phyloP scores from a whole-genome alignment of 2,797 vertebrate genomes.

The Microchirus variegatus region DNA sequence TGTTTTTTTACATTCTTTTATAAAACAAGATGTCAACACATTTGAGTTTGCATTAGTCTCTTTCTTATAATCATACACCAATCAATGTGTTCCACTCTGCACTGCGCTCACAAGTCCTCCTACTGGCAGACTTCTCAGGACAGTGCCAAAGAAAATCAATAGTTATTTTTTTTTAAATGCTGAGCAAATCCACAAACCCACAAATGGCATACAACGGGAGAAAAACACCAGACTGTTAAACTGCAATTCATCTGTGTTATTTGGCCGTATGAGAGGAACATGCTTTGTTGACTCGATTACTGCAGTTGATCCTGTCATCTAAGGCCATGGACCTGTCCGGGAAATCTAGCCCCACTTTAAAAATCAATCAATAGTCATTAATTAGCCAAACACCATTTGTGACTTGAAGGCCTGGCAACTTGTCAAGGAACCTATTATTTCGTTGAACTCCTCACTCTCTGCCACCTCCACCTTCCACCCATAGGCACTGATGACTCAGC shows the following conservation, averaged over 20 bases:
- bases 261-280: constrained; percentile 30
- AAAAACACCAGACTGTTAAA: constrained; percentile 52
- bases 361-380: constrained; percentile 58
- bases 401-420: constrained; percentile 50
- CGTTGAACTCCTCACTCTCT: constrained; percentile 27
- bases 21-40: constrained; percentile 64
- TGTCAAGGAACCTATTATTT: constrained; percentile 46
- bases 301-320: constrained; percentile 22
- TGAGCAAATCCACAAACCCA: constrained; percentile 59
- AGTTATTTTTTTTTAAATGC: constrained; percentile 58
- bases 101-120: constrained; percentile 57
- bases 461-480: constrained; percentile 16
- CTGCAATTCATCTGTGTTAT: constrained; percentile 55
- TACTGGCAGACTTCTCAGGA: constrained; percentile 55
- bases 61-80: constrained; percentile 63
- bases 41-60: constrained; percentile 69
- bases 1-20: constrained; percentile 29
- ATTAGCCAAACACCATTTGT: constrained; percentile 47
- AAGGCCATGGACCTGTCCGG: constrained; percentile 30
- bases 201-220: constrained; percentile 28
- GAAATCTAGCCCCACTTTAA: constrained; percentile 35
- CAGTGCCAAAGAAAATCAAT: constrained; percentile 74
- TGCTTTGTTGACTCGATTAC: constrained; percentile 42
- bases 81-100: constrained; percentile 65
- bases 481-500: constrained; percentile 35